These are phyloP conservation scores for Athripsodes cinereus DNA, from an alignment of 2,888 invertebrate genomes.

Conservation along the genomic window DNA sequence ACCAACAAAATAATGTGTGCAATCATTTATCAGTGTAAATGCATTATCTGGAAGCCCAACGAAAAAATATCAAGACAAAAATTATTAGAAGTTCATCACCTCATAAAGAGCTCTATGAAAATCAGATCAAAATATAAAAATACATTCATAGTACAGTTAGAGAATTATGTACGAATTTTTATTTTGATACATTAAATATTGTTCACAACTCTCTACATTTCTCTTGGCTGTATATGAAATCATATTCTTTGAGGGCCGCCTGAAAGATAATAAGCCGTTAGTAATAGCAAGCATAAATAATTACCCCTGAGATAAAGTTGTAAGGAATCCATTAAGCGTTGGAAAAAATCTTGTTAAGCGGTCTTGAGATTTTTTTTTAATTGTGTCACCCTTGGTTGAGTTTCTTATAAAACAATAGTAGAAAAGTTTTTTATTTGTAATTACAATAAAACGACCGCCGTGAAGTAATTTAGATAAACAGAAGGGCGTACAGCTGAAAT, in stretches of 20 bases:
- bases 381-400: constrained; percentile 9
- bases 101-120: too few relatives aligned
- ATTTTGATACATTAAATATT: too few relatives aligned
- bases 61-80: too few relatives aligned
- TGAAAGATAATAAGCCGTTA: constrained; percentile 19
- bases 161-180: too few relatives aligned
- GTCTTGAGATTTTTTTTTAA: constrained; percentile 18
- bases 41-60: too few relatives aligned
- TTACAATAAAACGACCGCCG: background rate
- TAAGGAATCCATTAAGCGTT: background rate
- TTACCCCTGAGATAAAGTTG: constrained; percentile 21
- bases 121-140: too few relatives aligned
- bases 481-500: too few relatives aligned
- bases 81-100: too few relatives aligned
- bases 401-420: background rate
- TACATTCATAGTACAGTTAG: too few relatives aligned
- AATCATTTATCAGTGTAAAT: too few relatives aligned
- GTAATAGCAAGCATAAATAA: constrained; percentile 20
- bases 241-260: constrained; percentile 4
- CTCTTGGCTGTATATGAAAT: background rate
- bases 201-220: background rate
- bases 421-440: background rate
- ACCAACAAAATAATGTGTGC: too few relatives aligned
- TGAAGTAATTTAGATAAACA: background rate
- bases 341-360: constrained; percentile 19